phyloP scores from a whole-genome alignment of 92 coral and sea anemone species.

The Paragorgia papillata region DNA sequence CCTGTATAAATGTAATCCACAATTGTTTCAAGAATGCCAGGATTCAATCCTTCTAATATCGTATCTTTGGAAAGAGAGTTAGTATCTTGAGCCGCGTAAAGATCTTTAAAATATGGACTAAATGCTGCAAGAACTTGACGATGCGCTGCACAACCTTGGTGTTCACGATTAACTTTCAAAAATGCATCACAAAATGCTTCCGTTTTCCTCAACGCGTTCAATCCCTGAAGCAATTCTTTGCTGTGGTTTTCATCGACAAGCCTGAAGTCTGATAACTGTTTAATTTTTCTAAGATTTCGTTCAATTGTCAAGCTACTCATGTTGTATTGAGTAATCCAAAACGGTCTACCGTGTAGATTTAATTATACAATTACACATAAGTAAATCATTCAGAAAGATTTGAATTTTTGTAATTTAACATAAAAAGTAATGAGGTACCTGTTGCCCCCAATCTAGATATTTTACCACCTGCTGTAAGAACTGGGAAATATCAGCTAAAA shows the following conservation, averaged over 20 bases:
- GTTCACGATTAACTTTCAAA: conserved; percentile 52
- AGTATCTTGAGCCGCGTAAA: conserved; percentile 52
- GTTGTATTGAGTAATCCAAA: background rate
- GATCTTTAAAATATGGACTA: conserved; percentile 80
- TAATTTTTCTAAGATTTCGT: background rate
- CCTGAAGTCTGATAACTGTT: conserved; percentile 54
- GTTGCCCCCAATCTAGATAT: background rate
- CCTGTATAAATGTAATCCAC: conserved; percentile 83
- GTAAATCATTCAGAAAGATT: background rate
- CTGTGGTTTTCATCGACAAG: conserved; percentile 66
- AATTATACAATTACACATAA: background rate
- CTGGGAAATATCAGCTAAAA: too few relatives aligned
- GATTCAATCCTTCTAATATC: conserved; percentile 57
- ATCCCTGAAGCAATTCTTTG: conserved; percentile 61
- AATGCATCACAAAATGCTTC: conserved; percentile 75
- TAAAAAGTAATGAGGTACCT: conserved; percentile 15
- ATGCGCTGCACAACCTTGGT: conserved; percentile 68
- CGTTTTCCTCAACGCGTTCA: conserved; percentile 64
- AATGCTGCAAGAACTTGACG: conserved; percentile 73
- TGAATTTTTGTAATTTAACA: background rate
- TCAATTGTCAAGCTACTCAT: background rate
- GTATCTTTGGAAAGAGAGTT: conserved; percentile 73
- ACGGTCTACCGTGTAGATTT: background rate
- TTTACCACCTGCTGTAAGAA: conserved; percentile 1
- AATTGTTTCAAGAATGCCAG: conserved; percentile 56